Percentiles rank a stretch among this genome's conserved stretches.
These are phyloP conservation scores for Lethenteron camtschaticum DNA, from an alignment of 2,113 vertebrate genomes.

Conservation along the genomic window DNA sequence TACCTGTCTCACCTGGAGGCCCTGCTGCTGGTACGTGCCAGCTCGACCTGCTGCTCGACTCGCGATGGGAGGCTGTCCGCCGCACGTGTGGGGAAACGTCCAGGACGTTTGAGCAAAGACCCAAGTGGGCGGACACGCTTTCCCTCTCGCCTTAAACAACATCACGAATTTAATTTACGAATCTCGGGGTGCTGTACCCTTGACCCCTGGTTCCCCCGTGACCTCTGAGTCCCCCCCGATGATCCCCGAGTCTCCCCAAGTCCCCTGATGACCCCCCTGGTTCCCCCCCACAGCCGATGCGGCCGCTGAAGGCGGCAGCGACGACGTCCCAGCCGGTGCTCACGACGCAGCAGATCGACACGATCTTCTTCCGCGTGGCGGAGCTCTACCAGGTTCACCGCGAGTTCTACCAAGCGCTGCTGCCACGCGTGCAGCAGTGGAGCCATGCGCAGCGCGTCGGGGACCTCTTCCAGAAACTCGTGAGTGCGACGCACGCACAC, in stretches of 20 bases:
- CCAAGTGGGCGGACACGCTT: too few relatives aligned
- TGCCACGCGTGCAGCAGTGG: constrained; percentile 79
- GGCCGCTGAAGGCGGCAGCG: constrained; percentile 79
- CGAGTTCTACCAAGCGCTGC: constrained; percentile 71
- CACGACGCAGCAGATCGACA: constrained; percentile 76
- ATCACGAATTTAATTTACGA: too few relatives aligned
- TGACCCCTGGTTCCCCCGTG: too few relatives aligned
- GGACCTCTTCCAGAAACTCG: constrained; percentile 93
- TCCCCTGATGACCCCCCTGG: too few relatives aligned
- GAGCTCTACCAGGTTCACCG: constrained; percentile 93
- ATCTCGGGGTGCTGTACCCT: too few relatives aligned
- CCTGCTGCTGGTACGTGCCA: constrained; percentile 49
- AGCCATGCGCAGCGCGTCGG: constrained; percentile 75
- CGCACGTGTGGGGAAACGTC: neutral
- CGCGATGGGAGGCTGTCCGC: too few relatives aligned
- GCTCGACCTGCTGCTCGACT: fast-evolving
- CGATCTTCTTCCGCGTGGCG: constrained; percentile 94
- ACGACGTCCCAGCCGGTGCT: constrained; percentile 86
- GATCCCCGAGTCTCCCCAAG: too few relatives aligned
- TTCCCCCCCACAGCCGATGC: constrained; percentile 49
- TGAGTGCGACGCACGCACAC: constrained; percentile 18
- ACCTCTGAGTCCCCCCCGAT: too few relatives aligned
- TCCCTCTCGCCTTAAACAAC: too few relatives aligned
- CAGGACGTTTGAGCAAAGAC: too few relatives aligned
- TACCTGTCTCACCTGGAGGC: constrained; percentile 96